Conservation (phyloP, 1,140 invertebrate species). For the Temnothorax curvispinosus region DNA sequence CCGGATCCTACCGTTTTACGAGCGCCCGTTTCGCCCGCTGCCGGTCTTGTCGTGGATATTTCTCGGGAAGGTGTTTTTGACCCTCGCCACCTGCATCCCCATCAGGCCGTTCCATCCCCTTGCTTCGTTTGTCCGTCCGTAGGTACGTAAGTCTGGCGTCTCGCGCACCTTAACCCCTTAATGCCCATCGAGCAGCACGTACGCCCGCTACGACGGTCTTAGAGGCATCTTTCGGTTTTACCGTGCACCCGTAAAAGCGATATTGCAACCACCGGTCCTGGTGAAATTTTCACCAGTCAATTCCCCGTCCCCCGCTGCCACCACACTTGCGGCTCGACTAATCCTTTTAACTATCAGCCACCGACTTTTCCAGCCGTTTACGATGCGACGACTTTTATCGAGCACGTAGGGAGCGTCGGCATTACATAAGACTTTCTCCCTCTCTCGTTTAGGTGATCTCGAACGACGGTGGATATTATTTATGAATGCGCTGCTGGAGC, state of each 20-base stretch:
- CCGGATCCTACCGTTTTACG: constrained; percentile 61
- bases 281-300: constrained; percentile 67
- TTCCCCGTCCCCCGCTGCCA: neutral
- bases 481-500: neutral
- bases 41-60: constrained; percentile 52
- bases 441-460: neutral
- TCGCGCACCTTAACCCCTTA: constrained; percentile 68
- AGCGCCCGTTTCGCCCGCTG: constrained; percentile 65
- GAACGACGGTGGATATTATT: constrained; percentile 30
- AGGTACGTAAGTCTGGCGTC: constrained; percentile 39
- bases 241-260: constrained; percentile 68
- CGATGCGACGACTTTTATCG: constrained; percentile 65
- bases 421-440: constrained; percentile 9
- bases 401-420: neutral
- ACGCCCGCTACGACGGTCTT: constrained; percentile 64
- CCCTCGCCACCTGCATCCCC: constrained; percentile 52
- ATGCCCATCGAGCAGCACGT: constrained; percentile 68
- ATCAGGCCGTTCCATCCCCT: constrained; percentile 28
- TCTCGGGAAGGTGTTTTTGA: constrained; percentile 46
- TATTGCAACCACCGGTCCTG: constrained; percentile 66
- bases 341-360: constrained; percentile 67
- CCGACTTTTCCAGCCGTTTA: constrained; percentile 59
- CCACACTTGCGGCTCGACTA: constrained; percentile 52
- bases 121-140: constrained; percentile 4
- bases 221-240: constrained; percentile 72